Evolutionary conservation across 1,140 invertebrate species (phyloP).

Genomic region (Drosophila biarmipes): DNA sequence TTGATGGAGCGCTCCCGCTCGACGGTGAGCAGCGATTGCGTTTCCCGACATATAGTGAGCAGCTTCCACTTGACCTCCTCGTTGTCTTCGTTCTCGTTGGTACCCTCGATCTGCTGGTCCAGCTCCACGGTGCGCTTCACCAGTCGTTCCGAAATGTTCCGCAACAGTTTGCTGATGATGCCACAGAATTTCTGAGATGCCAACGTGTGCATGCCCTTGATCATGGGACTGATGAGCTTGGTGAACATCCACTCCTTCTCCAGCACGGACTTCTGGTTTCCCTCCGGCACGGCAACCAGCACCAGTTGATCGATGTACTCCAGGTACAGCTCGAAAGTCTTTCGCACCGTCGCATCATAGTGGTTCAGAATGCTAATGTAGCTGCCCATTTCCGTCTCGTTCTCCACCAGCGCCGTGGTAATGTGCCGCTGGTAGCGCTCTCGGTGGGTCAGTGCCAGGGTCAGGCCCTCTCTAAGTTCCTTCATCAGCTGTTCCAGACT

Average conservation of each 20-base stretch:
- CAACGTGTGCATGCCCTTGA: conserved; percentile 88
- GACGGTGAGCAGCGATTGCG: conserved; percentile 91
- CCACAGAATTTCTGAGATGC: conserved; percentile 89
- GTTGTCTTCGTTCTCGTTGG: conserved; percentile 60
- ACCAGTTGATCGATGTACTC: conserved; percentile 91
- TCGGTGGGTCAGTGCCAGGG: conserved; percentile 91
- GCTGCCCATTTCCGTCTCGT: conserved; percentile 83
- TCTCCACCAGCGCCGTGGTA: conserved; percentile 87
- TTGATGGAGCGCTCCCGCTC: conserved; percentile 92
- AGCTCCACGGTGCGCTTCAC: conserved; percentile 70
- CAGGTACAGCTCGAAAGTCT: conserved; percentile 90
- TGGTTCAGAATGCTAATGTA: conserved; percentile 88
- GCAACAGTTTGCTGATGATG: conserved; percentile 83
- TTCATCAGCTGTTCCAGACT: conserved; percentile 94
- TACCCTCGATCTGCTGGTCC: conserved; percentile 69
- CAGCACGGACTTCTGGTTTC: conserved; percentile 90
- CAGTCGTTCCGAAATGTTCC: conserved; percentile 71
- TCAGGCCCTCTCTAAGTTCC: conserved; percentile 94
- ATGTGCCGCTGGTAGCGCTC: conserved; percentile 90
- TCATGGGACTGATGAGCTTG: conserved; percentile 88
- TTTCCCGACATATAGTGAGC: conserved; percentile 90
- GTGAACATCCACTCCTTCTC: conserved; percentile 93
- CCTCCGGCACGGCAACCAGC: conserved; percentile 88
- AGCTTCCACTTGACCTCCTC: conserved; percentile 82
- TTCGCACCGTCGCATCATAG: conserved; percentile 92